Evolutionary conservation across 1,140 invertebrate species (phyloP), one percentile per base, ranked within the genome.

Genomic region (Diuraphis noxia): DNA sequence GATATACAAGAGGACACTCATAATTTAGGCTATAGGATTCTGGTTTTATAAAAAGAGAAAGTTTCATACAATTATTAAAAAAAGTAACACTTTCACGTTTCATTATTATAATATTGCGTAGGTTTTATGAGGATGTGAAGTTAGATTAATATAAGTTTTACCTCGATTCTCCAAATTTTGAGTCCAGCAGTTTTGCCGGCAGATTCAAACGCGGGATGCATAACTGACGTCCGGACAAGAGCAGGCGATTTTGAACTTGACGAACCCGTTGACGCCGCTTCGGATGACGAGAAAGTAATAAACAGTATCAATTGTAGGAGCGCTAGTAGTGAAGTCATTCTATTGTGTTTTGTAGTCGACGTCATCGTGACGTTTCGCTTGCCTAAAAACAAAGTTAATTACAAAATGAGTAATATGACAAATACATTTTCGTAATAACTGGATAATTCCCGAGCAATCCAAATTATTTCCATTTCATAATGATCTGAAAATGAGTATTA

Each of bases 121-220:
- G 56, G 56, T 72, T 8, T 4, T n/a, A 49, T 7, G 34, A n/a
- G 10, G 30, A 17, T n/a, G 41, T 41, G 8, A 82, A 40, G 23
- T 34, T 86, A 86, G 49, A 17, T 46, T 86, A 49, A 86, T 21
- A 23, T 0, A 23, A 86, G 9, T 49, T 49, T 94, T 93, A 96
- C 96, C 94, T 96, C 95, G 79, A 96, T 95, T 92, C 96, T 95
- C 96, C 96, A 96, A 56, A 96, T 95, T 93, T 96, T 95, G 0
- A 96, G 92, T 2, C 96, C 96, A 13, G 95, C 94, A 63, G 94
- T 93, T 88, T 94, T 94, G 10, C 96, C 96, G 30, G 96, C 96
- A 92, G 95, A 92, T 86, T 92, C 92, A 79, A 93, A 93, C 38
- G 93, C 93, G n/a, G 93, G 92, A 92, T 93, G 93, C 92, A 93